These are phyloP conservation scores for Connochaetes taurinus DNA, from an alignment of 2,113 vertebrate species.

Conservation along the genomic window DNA sequence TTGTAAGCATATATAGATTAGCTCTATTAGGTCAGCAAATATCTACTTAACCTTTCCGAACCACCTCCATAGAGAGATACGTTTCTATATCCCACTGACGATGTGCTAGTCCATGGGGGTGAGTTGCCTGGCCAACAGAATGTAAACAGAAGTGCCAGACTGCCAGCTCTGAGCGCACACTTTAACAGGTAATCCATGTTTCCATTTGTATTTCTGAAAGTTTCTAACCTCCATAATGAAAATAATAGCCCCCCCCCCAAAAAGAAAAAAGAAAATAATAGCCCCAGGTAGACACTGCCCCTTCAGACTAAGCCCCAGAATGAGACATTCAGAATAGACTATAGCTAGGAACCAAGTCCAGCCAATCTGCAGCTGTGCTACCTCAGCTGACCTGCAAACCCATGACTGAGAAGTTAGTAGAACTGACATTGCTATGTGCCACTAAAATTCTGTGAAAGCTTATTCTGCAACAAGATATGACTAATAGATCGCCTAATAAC, in stretches of 20 bases:
- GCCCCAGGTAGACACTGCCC: neutral
- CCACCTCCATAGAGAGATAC: neutral
- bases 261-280: no score
- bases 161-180: neutral
- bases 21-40: neutral
- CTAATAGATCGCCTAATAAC: neutral
- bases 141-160: neutral
- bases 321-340: neutral
- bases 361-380: neutral
- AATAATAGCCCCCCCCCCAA: neutral
- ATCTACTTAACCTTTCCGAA: neutral
- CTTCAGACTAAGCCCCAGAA: neutral
- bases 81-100: neutral
- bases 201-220: neutral
- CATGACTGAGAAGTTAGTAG: neutral
- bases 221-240: neutral
- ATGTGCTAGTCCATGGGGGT: neutral
- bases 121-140: neutral
- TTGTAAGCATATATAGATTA: neutral
- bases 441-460: neutral
- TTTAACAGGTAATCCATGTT: neutral
- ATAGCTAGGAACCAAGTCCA: neutral
- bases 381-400: neutral
- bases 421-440: neutral
- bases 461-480: neutral